phyloP scores from a whole-genome alignment of 2,113 vertebrate species.

The Dasypus novemcinctus region DNA sequence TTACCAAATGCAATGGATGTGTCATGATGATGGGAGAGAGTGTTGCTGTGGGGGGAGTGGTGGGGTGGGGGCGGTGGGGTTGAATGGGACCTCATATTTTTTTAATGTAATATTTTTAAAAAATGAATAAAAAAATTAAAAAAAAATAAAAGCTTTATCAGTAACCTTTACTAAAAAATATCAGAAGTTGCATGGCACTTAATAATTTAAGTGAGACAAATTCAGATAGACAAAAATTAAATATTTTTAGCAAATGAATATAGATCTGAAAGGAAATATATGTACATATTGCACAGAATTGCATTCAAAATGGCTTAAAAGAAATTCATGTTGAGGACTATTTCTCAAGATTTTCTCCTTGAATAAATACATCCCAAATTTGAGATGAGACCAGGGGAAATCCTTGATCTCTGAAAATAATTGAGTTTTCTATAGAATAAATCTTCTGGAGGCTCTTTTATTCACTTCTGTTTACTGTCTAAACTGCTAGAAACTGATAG shows the following conservation, averaged over 20 bases:
- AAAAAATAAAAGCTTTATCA: neutral
- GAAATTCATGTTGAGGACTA: neutral
- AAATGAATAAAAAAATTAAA: too few species aligned
- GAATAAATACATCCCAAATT: neutral
- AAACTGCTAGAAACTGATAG: neutral
- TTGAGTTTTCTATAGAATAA: neutral
- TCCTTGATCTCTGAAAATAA: neutral
- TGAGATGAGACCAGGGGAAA: neutral
- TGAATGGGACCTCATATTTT: too few species aligned
- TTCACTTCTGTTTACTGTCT: neutral
- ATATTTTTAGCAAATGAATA: neutral
- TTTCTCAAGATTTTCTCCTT: neutral
- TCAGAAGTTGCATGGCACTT: neutral
- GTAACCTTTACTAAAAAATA: neutral
- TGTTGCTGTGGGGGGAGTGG: too few species aligned
- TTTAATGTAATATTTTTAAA: too few species aligned
- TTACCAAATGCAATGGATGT: too few species aligned
- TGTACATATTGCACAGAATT: neutral
- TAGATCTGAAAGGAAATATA: neutral
- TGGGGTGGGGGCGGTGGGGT: too few species aligned
- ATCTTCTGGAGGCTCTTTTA: neutral
- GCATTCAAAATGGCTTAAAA: neutral
- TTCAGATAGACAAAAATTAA: neutral
- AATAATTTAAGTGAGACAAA: neutral
- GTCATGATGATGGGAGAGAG: too few species aligned